These are phyloP conservation scores for Aromia moschata DNA, from an alignment of 2,888 invertebrate species.

Conservation along the genomic window DNA sequence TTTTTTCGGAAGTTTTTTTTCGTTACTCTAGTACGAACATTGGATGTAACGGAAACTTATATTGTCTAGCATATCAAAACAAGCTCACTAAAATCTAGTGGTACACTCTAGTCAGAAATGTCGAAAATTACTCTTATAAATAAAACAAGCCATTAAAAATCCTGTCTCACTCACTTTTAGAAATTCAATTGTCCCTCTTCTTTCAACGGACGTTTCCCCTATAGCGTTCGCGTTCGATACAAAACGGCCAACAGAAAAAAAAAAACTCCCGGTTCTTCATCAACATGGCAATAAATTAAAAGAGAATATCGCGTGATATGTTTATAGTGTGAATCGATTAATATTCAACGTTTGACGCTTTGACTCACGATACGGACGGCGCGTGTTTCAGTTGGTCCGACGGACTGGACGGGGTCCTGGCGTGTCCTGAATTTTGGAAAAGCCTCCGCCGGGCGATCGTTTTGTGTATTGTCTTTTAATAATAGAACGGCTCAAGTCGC, in stretches of 20 bases:
- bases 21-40: no score
- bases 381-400: constrained; percentile 32
- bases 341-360: constrained; percentile 41
- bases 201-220: no score
- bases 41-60: no score
- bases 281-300: constrained; percentile 37
- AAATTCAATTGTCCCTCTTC: no score
- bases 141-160: no score
- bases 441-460: constrained; percentile 28
- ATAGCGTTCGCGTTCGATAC: constrained; percentile 1
- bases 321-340: constrained; percentile 46
- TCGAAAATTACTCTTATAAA: no score
- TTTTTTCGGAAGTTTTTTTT: no score
- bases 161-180: no score
- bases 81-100: no score
- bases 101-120: no score
- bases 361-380: constrained; percentile 30
- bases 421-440: constrained; percentile 35
- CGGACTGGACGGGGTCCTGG: constrained; percentile 22
- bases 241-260: constrained; percentile 26
- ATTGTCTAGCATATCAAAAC: no score
- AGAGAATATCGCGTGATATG: constrained; percentile 42
- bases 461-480: constrained; percentile 48
- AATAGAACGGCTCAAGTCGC: constrained; percentile 50
- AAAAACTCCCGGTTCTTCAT: no score